These are phyloP conservation scores for Monopterus albus DNA, from an alignment of 2,113 vertebrate species.

Conservation along the genomic window DNA sequence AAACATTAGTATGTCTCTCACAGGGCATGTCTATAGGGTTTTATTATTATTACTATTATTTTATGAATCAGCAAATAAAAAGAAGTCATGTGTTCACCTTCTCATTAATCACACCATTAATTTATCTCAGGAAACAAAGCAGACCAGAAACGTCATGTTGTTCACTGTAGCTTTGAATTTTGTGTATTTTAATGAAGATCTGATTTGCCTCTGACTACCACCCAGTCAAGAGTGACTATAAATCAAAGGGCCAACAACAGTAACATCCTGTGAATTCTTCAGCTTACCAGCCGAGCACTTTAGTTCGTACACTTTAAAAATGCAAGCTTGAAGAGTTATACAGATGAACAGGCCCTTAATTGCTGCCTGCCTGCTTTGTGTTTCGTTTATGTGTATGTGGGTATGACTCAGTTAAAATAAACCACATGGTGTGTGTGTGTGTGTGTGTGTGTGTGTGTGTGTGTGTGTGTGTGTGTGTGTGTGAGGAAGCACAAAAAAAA, in stretches of 20 bases:
- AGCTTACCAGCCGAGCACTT: constrained; percentile 33
- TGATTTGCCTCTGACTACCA: neutral
- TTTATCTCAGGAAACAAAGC: too few relatives aligned
- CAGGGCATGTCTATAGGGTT: too few relatives aligned
- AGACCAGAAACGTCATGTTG: too few relatives aligned
- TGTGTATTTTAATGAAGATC: neutral
- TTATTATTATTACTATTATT: too few relatives aligned
- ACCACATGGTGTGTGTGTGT: constrained; percentile 66
- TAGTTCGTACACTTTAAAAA: constrained; percentile 47
- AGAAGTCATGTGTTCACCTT: too few relatives aligned
- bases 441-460: constrained; percentile 10
- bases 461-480: constrained; percentile 38
- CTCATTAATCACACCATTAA: too few relatives aligned
- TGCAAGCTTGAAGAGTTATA: constrained; percentile 61
- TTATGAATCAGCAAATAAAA: too few relatives aligned
- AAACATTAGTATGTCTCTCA: too few relatives aligned
- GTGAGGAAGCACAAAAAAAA: constrained; percentile 63
- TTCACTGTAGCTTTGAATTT: too few relatives aligned
- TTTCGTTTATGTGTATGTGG: constrained; percentile 55
- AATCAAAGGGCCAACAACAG: constrained; percentile 44
- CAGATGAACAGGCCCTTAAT: constrained; percentile 70
- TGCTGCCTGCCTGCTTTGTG: constrained; percentile 72
- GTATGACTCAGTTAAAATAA: constrained; percentile 73
- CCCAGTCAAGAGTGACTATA: constrained; percentile 12
- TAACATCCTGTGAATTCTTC: constrained; percentile 49